A percentile compares a stretch with the other conserved stretches of the same genome.
Conservation (phyloP, 2,113 vertebrate species). For the Trinectes maculatus region DNA sequence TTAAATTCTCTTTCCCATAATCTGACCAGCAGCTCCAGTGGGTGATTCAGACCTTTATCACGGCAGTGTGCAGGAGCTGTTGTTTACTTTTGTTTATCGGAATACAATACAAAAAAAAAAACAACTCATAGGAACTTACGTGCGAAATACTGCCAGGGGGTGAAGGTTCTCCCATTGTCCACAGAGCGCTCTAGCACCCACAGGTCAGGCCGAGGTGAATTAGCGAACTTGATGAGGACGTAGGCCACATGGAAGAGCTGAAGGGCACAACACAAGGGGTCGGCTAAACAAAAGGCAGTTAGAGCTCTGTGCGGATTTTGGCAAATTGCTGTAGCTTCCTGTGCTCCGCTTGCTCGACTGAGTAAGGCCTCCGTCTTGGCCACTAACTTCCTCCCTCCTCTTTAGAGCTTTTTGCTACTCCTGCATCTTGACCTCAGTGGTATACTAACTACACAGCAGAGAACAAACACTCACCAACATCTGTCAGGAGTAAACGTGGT, state of each 20-base stretch:
- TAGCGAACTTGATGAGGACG: constrained; percentile 94
- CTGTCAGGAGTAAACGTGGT: constrained; percentile 47
- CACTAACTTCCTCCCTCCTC: constrained; percentile 50
- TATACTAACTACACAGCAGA: constrained; percentile 12
- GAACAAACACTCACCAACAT: constrained; percentile 28
- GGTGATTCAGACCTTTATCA: not conserved
- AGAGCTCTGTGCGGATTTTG: constrained; percentile 37
- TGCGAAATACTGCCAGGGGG: constrained; percentile 96
- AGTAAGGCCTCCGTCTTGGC: constrained; percentile 25
- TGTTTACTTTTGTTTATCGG: not conserved
- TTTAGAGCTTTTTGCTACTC: constrained; percentile 11
- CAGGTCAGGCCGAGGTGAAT: constrained; percentile 94
- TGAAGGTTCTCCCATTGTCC: constrained; percentile 90
- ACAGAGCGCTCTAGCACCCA: constrained; percentile 93
- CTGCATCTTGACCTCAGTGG: constrained; percentile 1
- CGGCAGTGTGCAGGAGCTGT: not conserved
- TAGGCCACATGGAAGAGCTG: constrained; percentile 96
- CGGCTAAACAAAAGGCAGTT: constrained; percentile 40
- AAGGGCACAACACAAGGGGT: constrained; percentile 66
- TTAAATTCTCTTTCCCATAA: not conserved
- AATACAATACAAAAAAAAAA: not conserved
- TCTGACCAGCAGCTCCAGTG: constrained; percentile 2
- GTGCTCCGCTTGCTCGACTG: constrained; percentile 20
- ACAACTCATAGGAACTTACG: constrained; percentile 82
- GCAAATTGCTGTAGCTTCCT: constrained; percentile 58